Evolutionary conservation across 2,888 invertebrate genomes (phyloP), one percentile per base, ranked within the genome.

Genomic region (Adineta ricciae): DNA sequence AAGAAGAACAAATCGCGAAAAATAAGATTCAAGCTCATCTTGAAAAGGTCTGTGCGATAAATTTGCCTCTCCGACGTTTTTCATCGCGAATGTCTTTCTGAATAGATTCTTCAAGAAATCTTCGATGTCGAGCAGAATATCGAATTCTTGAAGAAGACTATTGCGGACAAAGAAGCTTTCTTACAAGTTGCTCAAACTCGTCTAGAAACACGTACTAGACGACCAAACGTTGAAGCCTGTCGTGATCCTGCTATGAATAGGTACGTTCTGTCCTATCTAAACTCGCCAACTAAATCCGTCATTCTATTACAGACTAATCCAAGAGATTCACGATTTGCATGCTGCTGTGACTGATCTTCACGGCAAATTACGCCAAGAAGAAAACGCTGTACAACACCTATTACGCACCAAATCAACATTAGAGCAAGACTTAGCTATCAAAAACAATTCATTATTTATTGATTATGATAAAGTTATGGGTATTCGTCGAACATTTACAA

Each of bases 391-490:
- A n/a, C 91, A 91, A 87, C 89, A 90, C 56, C 92, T 97, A 87
- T 92, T 96, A 64, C 94, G 94, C 88, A 95, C 94, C 21, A 93
- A 95, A 88, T 93, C 95, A 2, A 93, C 93, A 84, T 92, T 97
- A 83, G 96, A 97, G 91, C 93, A 94, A 73, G 96, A 97, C 91
- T 91, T 95, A 84, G 93, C 94, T 86, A 92, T 94, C 89, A 97
- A 97, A 92, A 93, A 94, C 87, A 95, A 95, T 89, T 93, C 95
- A 21, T 92, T 96, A 87, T 96, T 96, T 91, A 95, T 97, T 87
- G 96, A 97, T 92, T 92, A 96, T 86, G 97, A 97, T 91, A 96
- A 96, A 92, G 96, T 96, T 90, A 93, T 95, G 92, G 95, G 96
- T 7, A 92, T 96, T 89, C 92, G 97, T 83, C 93, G 96, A 87